Evolutionary conservation across 2,888 invertebrate genomes (phyloP), one percentile per base, ranked within the genome.

Genomic region (Agelastica alni): DNA sequence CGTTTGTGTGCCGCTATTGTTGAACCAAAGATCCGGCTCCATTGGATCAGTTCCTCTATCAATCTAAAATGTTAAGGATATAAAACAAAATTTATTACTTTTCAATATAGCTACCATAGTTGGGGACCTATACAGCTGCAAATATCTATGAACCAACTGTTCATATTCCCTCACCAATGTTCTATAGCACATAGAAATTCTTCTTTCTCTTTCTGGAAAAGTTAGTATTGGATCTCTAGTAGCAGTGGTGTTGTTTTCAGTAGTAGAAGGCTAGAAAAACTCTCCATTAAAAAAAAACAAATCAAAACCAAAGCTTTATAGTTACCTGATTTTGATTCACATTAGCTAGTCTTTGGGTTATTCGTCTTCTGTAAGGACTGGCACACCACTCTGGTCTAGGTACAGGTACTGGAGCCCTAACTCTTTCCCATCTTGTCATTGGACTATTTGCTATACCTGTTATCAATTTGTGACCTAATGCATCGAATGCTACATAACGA

Each of bases 401-500:
- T 3, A 74, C 70, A 3, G 74, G 74, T 4, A 75, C 75, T 7
- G 75, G 71, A 13, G 75, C 71, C 43, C 75, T 63, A 3, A 73
- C 75, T 42, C 80, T 70, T 62, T 83, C 81, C 81, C 81, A 81
- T 63, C 81, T 76, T 5, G 80, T 79, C 58, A 75, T 77, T 3
- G 80, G 79, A 44, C 78, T 77, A 70, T 87, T 88, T 1, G 89
- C 87, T 69, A 93, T 91, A 9, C 91, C 93, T 1, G 93, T 93
- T 69, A 91, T 91, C 32, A 93, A 77, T 75, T 88, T 88, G 67
- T 86, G 85, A 4, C 93, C 93, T 48, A 87, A 78, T 36, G 86
- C 84, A 75, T 93, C 93, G 75, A 93, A 93, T 22, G 89, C 86
- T 34, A 93, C 89, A 79, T 88, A 91, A 70, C 93, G 89, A 39